phyloP scores from a whole-genome alignment of 2,113 vertebrate genomes.

The Laticauda laticaudata region DNA sequence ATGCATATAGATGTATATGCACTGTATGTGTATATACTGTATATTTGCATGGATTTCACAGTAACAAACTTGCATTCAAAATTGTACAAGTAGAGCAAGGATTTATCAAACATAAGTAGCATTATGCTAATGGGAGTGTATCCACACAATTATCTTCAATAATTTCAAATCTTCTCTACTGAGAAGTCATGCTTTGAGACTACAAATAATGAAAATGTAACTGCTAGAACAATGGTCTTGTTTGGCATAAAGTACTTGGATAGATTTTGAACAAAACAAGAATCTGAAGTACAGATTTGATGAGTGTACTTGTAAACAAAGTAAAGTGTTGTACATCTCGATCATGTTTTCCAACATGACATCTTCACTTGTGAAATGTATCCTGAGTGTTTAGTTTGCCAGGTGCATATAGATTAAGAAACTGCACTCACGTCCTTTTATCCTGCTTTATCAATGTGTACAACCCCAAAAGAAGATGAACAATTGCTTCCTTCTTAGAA shows the following conservation, averaged over 20 bases:
- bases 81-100: neutral
- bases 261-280: neutral
- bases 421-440: neutral
- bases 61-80: neutral
- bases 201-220: neutral
- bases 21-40: too few species aligned
- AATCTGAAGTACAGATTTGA: neutral
- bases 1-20: too few species aligned
- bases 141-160: neutral
- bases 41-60: neutral
- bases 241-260: neutral
- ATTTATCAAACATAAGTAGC: neutral
- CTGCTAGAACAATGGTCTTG: neutral
- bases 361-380: neutral
- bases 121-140: neutral
- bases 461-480: constrained; percentile 33
- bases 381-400: neutral
- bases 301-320: neutral
- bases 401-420: neutral
- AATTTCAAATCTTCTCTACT: neutral
- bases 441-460: neutral
- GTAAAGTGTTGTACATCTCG: neutral
- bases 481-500: constrained; percentile 43
- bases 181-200: neutral
- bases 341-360: neutral